Evolutionary conservation across 2,113 vertebrate species (phyloP).

Genomic region (Hippopotamus amphibius): DNA sequence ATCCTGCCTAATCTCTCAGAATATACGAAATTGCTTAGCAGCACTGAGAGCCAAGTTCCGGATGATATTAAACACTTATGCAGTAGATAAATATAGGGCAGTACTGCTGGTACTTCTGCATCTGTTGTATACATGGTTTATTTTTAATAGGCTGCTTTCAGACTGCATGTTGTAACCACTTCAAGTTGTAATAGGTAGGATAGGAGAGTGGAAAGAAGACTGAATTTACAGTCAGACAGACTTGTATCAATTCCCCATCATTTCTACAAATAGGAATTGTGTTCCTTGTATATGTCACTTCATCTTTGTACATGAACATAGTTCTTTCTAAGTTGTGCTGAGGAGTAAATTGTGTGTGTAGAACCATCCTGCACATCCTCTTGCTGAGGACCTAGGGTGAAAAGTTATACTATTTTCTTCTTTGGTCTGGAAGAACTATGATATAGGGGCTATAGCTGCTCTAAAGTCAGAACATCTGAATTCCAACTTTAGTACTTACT

Average conservation of each 20-base stretch:
- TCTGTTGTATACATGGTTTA: background rate
- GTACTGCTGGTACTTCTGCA: background rate
- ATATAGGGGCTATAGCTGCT: background rate
- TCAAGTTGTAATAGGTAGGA: background rate
- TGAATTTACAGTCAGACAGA: background rate
- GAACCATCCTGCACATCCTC: background rate
- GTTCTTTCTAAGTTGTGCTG: background rate
- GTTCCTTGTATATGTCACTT: background rate
- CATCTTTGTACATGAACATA: background rate
- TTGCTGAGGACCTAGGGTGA: background rate
- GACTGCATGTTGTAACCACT: background rate
- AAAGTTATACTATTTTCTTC: background rate
- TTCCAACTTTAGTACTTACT: background rate
- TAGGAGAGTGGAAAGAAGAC: background rate
- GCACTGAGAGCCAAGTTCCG: background rate
- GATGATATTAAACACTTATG: background rate
- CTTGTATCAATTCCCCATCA: background rate
- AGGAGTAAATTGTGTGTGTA: background rate
- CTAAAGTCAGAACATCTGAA: background rate
- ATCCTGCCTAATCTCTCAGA: background rate
- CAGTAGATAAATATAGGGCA: background rate
- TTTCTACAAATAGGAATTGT: background rate
- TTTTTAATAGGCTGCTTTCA: conserved; percentile 27
- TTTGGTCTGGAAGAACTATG: background rate
- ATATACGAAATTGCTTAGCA: background rate